These are phyloP conservation scores for Rhagoletis pomonella DNA, from an alignment of 1,140 invertebrate species.

Conservation along the genomic window DNA sequence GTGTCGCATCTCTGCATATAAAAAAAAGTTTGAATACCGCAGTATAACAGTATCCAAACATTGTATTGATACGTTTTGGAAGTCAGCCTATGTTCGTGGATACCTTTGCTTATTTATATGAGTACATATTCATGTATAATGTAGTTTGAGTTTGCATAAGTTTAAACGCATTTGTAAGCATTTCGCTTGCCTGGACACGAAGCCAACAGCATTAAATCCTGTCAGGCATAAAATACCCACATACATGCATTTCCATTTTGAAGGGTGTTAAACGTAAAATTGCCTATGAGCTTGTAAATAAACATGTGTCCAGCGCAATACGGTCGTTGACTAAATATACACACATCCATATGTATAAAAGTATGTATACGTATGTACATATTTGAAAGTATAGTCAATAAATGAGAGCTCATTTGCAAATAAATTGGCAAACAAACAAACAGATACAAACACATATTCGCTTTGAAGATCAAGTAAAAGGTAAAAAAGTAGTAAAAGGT, in stretches of 20 bases:
- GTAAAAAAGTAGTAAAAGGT: not conserved
- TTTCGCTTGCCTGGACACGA: not conserved
- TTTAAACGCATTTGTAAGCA: not conserved
- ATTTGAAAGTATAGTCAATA: not conserved
- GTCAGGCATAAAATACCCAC: not conserved
- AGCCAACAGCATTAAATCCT: not conserved
- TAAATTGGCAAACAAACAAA: not conserved
- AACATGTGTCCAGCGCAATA: not conserved
- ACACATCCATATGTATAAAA: not conserved
- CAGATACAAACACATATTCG: not conserved
- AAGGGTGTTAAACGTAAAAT: not conserved
- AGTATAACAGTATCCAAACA: no score
- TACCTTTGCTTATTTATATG: no score
- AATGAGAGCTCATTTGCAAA: not conserved
- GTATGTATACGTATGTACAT: not conserved
- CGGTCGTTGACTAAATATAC: no score
- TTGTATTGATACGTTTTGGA: no score
- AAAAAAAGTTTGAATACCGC: no score
- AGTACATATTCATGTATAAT: no score
- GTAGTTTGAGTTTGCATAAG: no score
- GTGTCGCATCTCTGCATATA: no score
- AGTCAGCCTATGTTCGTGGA: no score
- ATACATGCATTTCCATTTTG: not conserved
- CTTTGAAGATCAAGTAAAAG: not conserved
- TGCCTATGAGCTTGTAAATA: not conserved